These are phyloP conservation scores for Falcunculus frontatus DNA, from an alignment of 2,113 vertebrate species.

Conservation along the genomic window DNA sequence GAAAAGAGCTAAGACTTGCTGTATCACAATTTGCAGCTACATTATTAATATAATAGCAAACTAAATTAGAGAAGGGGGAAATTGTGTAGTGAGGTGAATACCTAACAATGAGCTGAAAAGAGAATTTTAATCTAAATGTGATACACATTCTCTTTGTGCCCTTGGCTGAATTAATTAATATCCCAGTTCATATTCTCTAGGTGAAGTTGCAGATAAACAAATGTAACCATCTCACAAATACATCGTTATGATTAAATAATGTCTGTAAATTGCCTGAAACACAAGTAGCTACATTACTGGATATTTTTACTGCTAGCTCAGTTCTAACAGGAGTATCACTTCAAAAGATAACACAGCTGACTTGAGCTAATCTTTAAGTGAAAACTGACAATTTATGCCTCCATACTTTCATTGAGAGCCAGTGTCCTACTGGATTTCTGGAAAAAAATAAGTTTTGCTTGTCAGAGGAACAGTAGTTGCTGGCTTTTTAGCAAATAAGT, in stretches of 20 bases:
- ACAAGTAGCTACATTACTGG: not conserved
- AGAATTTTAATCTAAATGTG: not conserved
- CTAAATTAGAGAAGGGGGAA: not conserved
- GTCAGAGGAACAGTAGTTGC: not conserved
- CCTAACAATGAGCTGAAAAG: not conserved
- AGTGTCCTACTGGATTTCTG: not conserved
- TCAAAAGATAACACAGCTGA: not conserved
- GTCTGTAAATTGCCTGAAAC: not conserved
- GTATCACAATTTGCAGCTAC: not conserved
- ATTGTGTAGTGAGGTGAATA: not conserved
- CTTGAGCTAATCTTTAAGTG: not conserved
- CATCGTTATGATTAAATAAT: not conserved
- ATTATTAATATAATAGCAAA: not conserved
- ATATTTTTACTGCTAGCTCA: not conserved
- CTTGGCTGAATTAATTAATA: not conserved
- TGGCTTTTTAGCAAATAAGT: not conserved
- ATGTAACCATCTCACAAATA: not conserved
- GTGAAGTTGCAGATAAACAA: not conserved
- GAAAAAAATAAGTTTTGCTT: not conserved
- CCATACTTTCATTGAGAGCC: not conserved
- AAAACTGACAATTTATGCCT: not conserved
- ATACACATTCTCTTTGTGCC: not conserved
- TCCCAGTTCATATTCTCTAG: not conserved
- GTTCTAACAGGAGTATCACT: not conserved
- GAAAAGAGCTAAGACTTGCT: not conserved